Conservation (phyloP, 1,140 invertebrate genomes). For the Yoshiicerus persimilis region DNA sequence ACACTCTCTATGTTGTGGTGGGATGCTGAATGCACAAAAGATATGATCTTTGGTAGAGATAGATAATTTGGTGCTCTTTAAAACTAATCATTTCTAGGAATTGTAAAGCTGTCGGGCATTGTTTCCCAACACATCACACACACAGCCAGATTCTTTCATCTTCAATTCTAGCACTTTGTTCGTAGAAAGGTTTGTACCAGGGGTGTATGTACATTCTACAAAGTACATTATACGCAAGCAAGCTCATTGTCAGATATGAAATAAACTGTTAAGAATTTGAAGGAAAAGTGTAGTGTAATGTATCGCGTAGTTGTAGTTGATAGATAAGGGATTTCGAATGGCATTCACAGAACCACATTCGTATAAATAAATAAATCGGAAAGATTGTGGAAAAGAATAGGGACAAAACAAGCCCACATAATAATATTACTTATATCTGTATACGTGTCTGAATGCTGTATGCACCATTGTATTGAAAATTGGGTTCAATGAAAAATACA, state of each 20-base stretch:
- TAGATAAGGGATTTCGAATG: neutral
- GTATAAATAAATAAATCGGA: neutral
- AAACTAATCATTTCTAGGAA: conserved; percentile 23
- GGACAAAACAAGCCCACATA: neutral
- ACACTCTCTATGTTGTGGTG: neutral
- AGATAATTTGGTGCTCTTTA: conserved; percentile 17
- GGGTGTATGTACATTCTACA: no score
- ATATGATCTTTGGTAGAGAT: neutral
- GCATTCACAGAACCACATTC: neutral
- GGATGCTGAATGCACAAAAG: neutral
- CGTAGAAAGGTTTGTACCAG: neutral
- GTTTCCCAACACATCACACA: neutral
- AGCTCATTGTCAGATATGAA: no score
- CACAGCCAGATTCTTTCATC: neutral
- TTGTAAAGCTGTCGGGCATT: conserved; percentile 15
- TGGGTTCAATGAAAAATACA: neutral
- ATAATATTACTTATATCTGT: neutral
- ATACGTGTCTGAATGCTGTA: neutral
- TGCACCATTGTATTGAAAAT: neutral
- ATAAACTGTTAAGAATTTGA: neutral
- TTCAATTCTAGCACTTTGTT: neutral
- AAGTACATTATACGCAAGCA: no score
- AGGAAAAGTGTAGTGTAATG: neutral
- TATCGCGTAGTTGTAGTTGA: neutral
- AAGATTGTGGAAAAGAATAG: neutral